Percentiles rank a stretch among this genome's conserved stretches.
Evolutionary conservation across 2,113 vertebrate species (phyloP).

Genomic region (Corydoras maculifer): DNA sequence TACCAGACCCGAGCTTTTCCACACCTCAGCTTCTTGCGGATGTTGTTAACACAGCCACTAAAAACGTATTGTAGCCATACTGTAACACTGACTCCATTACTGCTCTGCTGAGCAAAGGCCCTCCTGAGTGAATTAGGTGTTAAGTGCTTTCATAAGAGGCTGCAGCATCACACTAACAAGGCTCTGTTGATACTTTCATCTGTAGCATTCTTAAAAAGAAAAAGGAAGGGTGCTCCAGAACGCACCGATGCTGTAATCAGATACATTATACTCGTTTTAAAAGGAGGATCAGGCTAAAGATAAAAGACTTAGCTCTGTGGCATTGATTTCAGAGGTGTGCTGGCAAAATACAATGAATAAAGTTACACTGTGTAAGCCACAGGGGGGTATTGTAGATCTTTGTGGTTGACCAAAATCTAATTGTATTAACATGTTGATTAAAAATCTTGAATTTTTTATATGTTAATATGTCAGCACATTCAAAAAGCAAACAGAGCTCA

Average conservation of each 20-base stretch:
- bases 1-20: neutral
- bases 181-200: neutral
- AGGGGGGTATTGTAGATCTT: no score
- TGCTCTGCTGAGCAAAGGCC: constrained; percentile 26
- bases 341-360: no score
- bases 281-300: constrained; percentile 17
- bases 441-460: no score
- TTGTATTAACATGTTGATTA: no score
- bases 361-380: no score
- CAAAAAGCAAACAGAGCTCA: no score
- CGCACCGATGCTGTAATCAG: neutral
- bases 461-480: no score
- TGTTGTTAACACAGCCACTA: constrained; percentile 16
- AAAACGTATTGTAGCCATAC: constrained; percentile 9
- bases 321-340: no score
- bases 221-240: neutral
- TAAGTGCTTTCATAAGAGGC: constrained; percentile 16
- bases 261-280: constrained; percentile 2
- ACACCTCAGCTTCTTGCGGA: constrained; percentile 10
- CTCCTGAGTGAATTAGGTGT: constrained; percentile 27
- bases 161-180: constrained; percentile 1
- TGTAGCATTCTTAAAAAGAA: neutral
- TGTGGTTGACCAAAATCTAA: no score
- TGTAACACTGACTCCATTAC: constrained; percentile 16
- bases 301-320: constrained; percentile 10